These are phyloP conservation scores for Drosophila orena DNA, from an alignment of 1,140 invertebrate genomes.

Conservation along the genomic window DNA sequence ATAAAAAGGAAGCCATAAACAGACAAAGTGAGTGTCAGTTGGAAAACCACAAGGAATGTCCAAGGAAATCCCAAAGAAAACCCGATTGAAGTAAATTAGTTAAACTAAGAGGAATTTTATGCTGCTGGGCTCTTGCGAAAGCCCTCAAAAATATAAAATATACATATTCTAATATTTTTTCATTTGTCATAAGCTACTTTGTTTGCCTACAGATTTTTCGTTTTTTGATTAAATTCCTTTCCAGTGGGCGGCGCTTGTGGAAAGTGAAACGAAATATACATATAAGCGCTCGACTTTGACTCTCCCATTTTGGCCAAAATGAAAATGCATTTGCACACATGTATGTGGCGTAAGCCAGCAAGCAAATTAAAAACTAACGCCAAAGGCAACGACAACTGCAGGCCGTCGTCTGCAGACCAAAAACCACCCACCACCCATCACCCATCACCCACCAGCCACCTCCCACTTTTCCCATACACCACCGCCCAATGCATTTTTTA, in stretches of 20 bases:
- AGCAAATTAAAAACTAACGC: conserved; percentile 51
- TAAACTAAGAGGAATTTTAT: conserved; percentile 4
- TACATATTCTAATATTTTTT: not conserved
- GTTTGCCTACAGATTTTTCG: not conserved
- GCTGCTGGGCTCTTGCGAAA: not conserved
- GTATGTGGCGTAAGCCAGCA: conserved; percentile 25
- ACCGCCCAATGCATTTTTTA: not conserved
- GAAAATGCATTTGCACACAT: conserved; percentile 26
- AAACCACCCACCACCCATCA: not conserved
- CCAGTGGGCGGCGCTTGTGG: not conserved
- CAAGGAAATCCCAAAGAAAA: not conserved
- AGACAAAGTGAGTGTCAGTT: conserved; percentile 41
- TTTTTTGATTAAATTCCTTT: conserved; percentile 9
- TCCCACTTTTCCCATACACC: not conserved
- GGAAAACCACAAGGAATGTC: not conserved
- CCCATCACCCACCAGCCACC: no score
- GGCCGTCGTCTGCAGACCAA: conserved; percentile 6
- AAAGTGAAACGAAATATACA: conserved; percentile 14
- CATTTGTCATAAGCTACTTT: not conserved
- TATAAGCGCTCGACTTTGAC: conserved; percentile 10
- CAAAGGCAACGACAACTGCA: conserved; percentile 45
- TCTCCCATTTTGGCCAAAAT: conserved; percentile 18
- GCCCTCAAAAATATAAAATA: not conserved
- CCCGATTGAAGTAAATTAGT: conserved; percentile 17
- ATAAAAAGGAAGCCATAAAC: conserved; percentile 56